A percentile compares a stretch with the other conserved stretches of the same genome.
These are phyloP conservation scores for Ctenopoma kingsleyae DNA, from an alignment of 2,797 vertebrate species.

Conservation along the genomic window DNA sequence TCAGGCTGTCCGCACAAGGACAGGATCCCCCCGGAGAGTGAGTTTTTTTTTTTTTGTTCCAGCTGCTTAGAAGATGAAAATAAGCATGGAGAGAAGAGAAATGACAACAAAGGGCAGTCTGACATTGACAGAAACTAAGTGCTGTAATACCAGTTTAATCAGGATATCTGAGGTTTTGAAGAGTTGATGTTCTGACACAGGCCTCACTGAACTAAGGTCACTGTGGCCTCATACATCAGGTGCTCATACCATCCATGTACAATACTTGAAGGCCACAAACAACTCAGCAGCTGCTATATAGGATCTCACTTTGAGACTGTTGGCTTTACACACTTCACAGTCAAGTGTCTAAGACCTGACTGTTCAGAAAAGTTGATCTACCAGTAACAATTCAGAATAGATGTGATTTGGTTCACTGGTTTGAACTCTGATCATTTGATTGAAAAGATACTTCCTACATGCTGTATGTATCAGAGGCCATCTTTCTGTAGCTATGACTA, in stretches of 20 bases:
- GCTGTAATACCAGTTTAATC: constrained; percentile 7
- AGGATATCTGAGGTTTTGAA: neutral
- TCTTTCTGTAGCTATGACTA: constrained; percentile 23
- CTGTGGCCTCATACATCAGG: neutral
- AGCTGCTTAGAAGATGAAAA: constrained; percentile 30
- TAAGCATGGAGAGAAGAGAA: neutral
- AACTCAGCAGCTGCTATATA: neutral
- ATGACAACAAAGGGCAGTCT: constrained; percentile 28
- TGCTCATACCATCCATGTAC: neutral
- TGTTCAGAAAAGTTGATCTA: neutral
- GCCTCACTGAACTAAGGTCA: constrained; percentile 4
- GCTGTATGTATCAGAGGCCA: neutral
- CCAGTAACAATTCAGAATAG: neutral
- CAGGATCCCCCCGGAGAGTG: constrained; percentile 98
- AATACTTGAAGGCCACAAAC: neutral
- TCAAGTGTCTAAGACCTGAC: neutral
- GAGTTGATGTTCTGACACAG: constrained; percentile 4
- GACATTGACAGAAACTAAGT: constrained; percentile 27
- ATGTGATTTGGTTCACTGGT: neutral
- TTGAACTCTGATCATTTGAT: neutral
- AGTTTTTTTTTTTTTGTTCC: constrained; percentile 73
- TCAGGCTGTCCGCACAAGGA: constrained; percentile 99
- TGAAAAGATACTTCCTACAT: neutral
- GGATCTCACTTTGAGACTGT: neutral
- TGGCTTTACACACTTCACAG: neutral